A percentile compares a stretch with the other conserved stretches of the same genome.
These are phyloP conservation scores for Aselliscus stoliczkanus DNA, from an alignment of 2,797 vertebrate genomes.

Conservation along the genomic window DNA sequence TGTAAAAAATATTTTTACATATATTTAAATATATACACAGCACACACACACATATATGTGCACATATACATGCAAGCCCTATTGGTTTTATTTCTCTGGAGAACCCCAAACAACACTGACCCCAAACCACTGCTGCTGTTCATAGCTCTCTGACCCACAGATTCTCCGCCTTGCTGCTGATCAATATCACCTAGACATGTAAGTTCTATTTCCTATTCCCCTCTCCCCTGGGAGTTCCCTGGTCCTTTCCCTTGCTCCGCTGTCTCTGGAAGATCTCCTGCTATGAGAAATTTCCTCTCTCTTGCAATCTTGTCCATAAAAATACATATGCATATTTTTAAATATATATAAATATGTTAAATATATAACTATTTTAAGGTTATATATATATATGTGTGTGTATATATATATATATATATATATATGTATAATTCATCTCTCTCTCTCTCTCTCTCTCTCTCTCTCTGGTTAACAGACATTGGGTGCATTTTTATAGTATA, in stretches of 20 bases:
- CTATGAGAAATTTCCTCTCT: not conserved
- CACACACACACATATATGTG: too few species aligned
- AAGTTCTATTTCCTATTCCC: not conserved
- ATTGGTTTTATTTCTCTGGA: not conserved
- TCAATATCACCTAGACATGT: not conserved
- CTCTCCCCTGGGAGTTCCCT: not conserved
- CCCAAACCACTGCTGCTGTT: not conserved
- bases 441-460: too few species aligned
- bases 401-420: too few species aligned
- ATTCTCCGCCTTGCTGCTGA: not conserved
- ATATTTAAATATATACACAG: too few species aligned
- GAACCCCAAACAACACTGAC: not conserved
- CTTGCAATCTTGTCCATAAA: not conserved
- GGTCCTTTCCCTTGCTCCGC: not conserved
- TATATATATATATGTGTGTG: too few species aligned
- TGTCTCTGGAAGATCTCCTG: not conserved
- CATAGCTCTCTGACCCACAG: not conserved
- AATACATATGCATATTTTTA: too few species aligned
- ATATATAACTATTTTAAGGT: too few species aligned
- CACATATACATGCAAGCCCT: not conserved
- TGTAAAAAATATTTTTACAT: not conserved
- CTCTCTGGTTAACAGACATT: not conserved
- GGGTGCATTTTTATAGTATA: not conserved
- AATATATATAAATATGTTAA: too few species aligned
- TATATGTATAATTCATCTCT: too few species aligned